Evolutionary conservation across 2,797 vertebrate genomes (phyloP).

Genomic region (Eurystomus glaucurus): DNA sequence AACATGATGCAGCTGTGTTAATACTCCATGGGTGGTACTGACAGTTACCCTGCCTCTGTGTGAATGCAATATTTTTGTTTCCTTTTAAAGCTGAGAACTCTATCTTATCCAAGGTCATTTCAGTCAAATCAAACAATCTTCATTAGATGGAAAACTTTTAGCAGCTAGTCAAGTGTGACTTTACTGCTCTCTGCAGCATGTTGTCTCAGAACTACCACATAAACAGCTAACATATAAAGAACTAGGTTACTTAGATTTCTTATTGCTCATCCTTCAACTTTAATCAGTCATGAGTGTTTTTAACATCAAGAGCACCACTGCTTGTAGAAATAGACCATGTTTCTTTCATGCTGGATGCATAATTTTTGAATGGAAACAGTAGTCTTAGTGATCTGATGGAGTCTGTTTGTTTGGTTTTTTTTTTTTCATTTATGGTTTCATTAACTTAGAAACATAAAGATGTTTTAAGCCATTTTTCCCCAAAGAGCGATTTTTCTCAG

Average conservation of each 20-base stretch:
- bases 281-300: not conserved
- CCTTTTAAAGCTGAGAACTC: not conserved
- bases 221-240: not conserved
- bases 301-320: not conserved
- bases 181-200: not conserved
- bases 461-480: not conserved
- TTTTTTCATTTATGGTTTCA: not conserved
- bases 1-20: slow-evolving; percentile 33
- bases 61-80: not conserved
- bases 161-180: not conserved
- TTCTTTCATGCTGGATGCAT: not conserved
- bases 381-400: not conserved
- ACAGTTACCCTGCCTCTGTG: not conserved
- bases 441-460: not conserved
- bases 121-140: not conserved
- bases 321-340: not conserved
- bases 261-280: not conserved
- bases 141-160: not conserved
- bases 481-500: not conserved
- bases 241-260: not conserved
- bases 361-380: rapidly evolving
- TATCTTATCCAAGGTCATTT: not conserved
- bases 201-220: not conserved
- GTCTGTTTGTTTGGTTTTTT: not conserved
- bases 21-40: slow-evolving; percentile 23